A percentile compares a stretch with the other conserved stretches of the same genome.
These are phyloP conservation scores for Dicrurus megarhynchus DNA, from an alignment of 2,113 vertebrate species.

Conservation along the genomic window DNA sequence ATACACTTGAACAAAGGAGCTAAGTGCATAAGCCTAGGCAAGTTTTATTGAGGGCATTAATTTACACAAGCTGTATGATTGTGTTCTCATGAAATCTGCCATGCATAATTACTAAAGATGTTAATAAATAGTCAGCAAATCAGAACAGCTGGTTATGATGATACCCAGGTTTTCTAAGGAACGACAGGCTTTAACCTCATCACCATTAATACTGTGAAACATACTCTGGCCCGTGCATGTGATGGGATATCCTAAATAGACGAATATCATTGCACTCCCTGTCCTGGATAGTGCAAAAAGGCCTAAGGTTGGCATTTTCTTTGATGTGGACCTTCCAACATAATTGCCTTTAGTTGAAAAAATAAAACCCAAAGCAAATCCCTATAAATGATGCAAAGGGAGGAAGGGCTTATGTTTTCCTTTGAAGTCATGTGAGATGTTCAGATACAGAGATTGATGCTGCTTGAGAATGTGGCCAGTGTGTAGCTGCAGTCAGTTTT, in stretches of 20 bases:
- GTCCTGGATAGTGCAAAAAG: conserved; percentile 55
- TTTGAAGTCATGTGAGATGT: conserved; percentile 56
- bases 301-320: conserved; percentile 56
- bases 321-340: conserved; percentile 53
- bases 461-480: conserved; percentile 40
- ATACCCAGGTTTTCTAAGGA: conserved; percentile 54
- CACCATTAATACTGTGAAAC: conserved; percentile 45
- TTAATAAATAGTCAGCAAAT: conserved; percentile 61
- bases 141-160: conserved; percentile 62
- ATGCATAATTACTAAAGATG: conserved; percentile 51
- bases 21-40: background rate
- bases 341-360: conserved; percentile 57
- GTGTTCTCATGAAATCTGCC: conserved; percentile 59
- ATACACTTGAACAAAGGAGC: background rate
- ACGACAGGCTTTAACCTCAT: conserved; percentile 51
- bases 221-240: conserved; percentile 17
- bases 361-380: conserved; percentile 62
- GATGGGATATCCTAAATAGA: conserved; percentile 18
- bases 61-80: conserved; percentile 55
- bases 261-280: conserved; percentile 9
- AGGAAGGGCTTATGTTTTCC: conserved; percentile 46
- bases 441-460: conserved; percentile 60
- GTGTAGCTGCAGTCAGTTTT: conserved; percentile 32
- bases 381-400: conserved; percentile 50
- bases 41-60: conserved; percentile 42